A percentile compares a stretch with the other conserved stretches of the same genome.
Evolutionary conservation across 2,888 invertebrate species (phyloP).

Genomic region (Volucella bombylans): DNA sequence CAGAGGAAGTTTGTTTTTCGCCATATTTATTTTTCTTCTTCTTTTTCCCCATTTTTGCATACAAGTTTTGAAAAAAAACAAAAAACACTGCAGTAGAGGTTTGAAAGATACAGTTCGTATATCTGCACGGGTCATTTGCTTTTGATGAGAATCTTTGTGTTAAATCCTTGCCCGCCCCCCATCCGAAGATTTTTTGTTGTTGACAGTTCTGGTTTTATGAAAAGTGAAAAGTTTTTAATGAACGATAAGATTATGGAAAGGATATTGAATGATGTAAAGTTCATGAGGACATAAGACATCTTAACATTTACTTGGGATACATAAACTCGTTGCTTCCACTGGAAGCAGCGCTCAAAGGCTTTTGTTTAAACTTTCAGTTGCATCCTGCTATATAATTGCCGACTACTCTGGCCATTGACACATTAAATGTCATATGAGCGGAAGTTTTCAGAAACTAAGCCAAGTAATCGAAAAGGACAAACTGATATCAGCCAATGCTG

Average conservation of each 20-base stretch:
- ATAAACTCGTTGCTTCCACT: no score
- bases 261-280: background rate
- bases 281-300: no score
- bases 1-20: conserved; percentile 2
- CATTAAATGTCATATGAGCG: no score
- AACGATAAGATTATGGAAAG: conserved; percentile 1
- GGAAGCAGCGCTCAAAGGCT: no score
- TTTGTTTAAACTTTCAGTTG: no score
- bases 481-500: no score
- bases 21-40: conserved; percentile 7
- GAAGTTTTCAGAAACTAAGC: no score
- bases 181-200: conserved; percentile 4
- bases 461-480: no score
- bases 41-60: conserved; percentile 29
- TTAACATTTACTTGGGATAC: no score
- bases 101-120: background rate
- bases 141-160: conserved; percentile 26
- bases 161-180: background rate
- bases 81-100: conserved; percentile 38
- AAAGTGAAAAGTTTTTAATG: conserved; percentile 6
- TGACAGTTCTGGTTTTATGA: conserved; percentile 11
- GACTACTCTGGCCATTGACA: no score
- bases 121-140: background rate
- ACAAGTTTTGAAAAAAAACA: conserved; percentile 29
- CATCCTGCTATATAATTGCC: no score